Evolutionary conservation across 2,888 invertebrate species (phyloP), one percentile per base, ranked within the genome.

Genomic region (Cylloceria caligata): DNA sequence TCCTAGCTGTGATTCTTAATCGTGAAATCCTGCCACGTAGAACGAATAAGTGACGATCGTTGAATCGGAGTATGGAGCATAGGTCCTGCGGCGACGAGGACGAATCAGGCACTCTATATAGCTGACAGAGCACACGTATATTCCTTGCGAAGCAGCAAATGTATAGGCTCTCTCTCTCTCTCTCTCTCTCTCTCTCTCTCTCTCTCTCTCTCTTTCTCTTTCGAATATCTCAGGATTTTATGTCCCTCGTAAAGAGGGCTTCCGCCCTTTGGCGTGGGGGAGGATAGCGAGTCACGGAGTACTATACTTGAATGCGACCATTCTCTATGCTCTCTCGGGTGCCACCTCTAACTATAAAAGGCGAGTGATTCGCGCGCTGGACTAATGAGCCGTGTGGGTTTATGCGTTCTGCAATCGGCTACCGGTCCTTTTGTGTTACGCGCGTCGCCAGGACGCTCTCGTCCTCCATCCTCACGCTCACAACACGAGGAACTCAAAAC

Each of bases 331-430:
- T 69, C 60, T 69, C 78, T 42, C 24, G 80, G 80, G 83, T 68
- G 83, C 87, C 89, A 89, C 88, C 89, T 89, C 83, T 81, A 84
- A 85, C 89, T 88, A 89, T 89, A 90, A 90, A 89, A 87, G 83
- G 77, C 83, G 77, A 86, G 83, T 85, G 86, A 88, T 87, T 86
- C 86, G 83, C 84, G 75, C 62, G 83, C 80, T 55, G 68, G 75
- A 83, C 88, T 90, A 90, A 90, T 90, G 90, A 90, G 90, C 88
- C 87, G 86, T 86, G 87, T 87, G 88, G 87, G 86, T 90, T 89
- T 89, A 90, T 90, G 88, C 88, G 84, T 88, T 86, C 85, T 83
- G 87, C 86, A 86, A 89, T 88, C 87, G 85, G 87, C 86, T 87
- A 86, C 86, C 86, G 86, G 84, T 84, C 76, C 84, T 84, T 86